Conservation (phyloP, 2,888 invertebrate genomes). For the Drymonia ruficornis region DNA sequence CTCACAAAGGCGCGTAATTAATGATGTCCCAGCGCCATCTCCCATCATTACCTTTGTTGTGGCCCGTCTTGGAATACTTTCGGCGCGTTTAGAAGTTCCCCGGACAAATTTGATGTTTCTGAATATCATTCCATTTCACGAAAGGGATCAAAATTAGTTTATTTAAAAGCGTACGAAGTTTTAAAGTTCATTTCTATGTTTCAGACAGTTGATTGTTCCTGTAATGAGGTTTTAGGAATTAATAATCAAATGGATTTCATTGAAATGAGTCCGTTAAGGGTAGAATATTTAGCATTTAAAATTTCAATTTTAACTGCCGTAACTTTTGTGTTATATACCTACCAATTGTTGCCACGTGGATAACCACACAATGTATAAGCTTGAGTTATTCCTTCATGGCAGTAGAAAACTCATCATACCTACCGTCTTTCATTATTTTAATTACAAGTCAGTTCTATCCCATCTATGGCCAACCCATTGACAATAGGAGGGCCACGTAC, state of each 20-base stretch:
- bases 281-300: background rate
- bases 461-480: no score
- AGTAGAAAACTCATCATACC: no score
- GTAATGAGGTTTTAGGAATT: conserved; percentile 3
- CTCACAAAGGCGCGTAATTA: conserved; percentile 21
- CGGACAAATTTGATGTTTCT: conserved; percentile 18
- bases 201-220: conserved; percentile 3
- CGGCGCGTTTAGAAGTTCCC: conserved; percentile 24
- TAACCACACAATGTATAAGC: no score
- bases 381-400: no score
- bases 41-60: conserved; percentile 30
- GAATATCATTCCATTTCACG: conserved; percentile 1
- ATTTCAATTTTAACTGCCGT: background rate
- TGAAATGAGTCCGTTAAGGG: background rate
- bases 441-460: no score
- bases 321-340: no score
- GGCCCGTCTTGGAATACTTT: conserved; percentile 24
- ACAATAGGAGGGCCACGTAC: no score
- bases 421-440: no score
- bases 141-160: conserved; percentile 6
- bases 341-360: no score
- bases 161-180: conserved; percentile 4
- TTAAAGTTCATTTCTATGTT: conserved; percentile 3
- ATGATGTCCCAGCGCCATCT: conserved; percentile 22
- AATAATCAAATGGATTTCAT: background rate